Conservation (phyloP, 2,113 vertebrate genomes). For the Ellobius talpinus region DNA sequence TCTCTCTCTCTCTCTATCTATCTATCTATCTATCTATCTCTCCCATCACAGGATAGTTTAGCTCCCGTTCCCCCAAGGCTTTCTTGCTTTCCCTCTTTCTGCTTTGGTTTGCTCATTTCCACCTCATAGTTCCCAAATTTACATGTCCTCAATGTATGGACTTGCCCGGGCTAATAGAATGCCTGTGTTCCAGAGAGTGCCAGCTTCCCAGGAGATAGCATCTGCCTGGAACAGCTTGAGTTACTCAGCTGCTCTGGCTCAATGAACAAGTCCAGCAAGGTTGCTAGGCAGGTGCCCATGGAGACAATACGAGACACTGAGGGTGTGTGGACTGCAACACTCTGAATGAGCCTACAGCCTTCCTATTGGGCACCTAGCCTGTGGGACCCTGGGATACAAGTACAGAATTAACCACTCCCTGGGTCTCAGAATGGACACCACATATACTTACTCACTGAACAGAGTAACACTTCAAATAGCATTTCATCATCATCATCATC, state of each 20-base stretch:
- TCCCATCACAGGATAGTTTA: neutral
- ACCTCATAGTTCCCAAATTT: neutral
- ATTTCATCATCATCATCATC: neutral
- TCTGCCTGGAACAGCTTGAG: neutral
- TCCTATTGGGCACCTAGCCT: rapidly evolving
- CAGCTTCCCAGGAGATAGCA: neutral
- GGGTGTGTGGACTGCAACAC: neutral
- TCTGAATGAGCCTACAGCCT: neutral
- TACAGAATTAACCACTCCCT: neutral
- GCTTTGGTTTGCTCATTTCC: neutral
- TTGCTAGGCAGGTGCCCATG: neutral
- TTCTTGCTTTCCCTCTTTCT: neutral
- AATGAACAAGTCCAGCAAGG: neutral
- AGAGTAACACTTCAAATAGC: neutral
- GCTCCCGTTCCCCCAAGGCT: neutral
- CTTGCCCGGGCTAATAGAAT: neutral
- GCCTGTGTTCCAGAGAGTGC: neutral
- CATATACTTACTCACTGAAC: neutral
- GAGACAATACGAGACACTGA: neutral
- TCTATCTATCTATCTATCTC: too few relatives aligned
- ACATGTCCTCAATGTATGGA: neutral
- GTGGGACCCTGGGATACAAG: too few relatives aligned
- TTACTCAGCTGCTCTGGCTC: neutral
- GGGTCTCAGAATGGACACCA: neutral
- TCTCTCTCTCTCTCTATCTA: neutral